Conservation (phyloP, 2,113 vertebrate genomes). For the Sciurus niger region DNA sequence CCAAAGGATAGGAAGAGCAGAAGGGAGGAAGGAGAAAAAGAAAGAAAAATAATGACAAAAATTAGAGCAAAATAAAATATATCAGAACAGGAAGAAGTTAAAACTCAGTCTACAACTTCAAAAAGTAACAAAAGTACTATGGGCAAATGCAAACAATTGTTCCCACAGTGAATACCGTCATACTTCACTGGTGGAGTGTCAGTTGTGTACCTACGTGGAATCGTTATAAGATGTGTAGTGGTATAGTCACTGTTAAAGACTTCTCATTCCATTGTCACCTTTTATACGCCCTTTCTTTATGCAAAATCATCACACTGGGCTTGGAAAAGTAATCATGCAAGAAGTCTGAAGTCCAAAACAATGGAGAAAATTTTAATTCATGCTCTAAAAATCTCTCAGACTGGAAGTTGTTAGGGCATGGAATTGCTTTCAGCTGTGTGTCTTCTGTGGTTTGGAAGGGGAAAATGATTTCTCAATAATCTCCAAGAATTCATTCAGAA, state of each 20-base stretch:
- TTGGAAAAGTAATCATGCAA: neutral
- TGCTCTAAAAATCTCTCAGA: neutral
- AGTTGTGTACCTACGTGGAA: neutral
- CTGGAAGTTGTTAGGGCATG: neutral
- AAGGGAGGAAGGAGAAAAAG: neutral
- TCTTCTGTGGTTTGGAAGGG: neutral
- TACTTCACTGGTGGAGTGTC: neutral
- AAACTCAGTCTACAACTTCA: neutral
- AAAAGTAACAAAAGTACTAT: neutral
- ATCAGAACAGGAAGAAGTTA: neutral
- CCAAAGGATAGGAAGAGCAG: neutral
- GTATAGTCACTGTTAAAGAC: neutral
- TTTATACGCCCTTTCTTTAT: neutral
- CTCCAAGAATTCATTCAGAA: conserved; percentile 24
- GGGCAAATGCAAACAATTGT: neutral
- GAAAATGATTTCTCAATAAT: conserved; percentile 23
- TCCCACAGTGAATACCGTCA: neutral
- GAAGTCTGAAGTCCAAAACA: neutral
- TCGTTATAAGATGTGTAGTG: neutral
- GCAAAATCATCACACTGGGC: neutral
- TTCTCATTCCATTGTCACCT: neutral
- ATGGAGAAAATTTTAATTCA: conserved; percentile 23
- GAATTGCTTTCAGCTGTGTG: neutral
- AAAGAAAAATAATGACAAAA: neutral
- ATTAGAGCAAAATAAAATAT: neutral